Evolutionary conservation across 2,797 vertebrate genomes (phyloP), one percentile per base, ranked within the genome.

Genomic region (Propithecus perrieri): DNA sequence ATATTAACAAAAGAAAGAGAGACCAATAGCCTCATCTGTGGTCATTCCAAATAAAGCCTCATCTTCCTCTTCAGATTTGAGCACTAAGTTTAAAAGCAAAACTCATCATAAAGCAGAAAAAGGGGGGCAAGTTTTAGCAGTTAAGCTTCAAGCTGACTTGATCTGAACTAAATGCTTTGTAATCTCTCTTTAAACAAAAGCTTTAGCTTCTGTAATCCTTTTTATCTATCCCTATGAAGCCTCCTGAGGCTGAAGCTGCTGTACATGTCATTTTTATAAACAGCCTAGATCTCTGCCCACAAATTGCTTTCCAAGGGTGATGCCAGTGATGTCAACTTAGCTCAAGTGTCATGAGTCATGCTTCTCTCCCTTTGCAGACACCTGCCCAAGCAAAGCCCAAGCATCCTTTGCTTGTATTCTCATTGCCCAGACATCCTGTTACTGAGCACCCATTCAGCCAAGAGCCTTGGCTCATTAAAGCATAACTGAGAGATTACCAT

Each of bases 131-230:
- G 92, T 98, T 98, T 96, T 89, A 92, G 85, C 89, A 97, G 95
- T 95, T 98, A 98, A 98, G 98, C 98, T 97, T 93, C 92, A 96
- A 93, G 97, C 93, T 93, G 97, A 98, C 98, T 99, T 98, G 95
- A 98, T 98, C 97, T 75, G 59, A 98, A 95, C 98, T 98, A 96
- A 98, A 98, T 98, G 97, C 98, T 98, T 98, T 98, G 97, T 98
- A 98, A 99, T 98, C 98, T 98, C 96, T 97, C 97, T 98, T 98
- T 98, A 98, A 98, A 98, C 98, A 98, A 98, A 98, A 98, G 98
- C 98, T 98, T 98, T 98, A 98, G 97, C 86, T 96, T 92, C 96
- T 83, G 74, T 98, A 98, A 98, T 98, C 98, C 98, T 98, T 92
- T 98, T 98, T 98, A 97, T 98, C 98, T 98, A 95, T 98, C 95